Base-by-base conservation (phyloP, 2,113 vertebrate genomes). In the Neolamprologus devosi region DNA sequence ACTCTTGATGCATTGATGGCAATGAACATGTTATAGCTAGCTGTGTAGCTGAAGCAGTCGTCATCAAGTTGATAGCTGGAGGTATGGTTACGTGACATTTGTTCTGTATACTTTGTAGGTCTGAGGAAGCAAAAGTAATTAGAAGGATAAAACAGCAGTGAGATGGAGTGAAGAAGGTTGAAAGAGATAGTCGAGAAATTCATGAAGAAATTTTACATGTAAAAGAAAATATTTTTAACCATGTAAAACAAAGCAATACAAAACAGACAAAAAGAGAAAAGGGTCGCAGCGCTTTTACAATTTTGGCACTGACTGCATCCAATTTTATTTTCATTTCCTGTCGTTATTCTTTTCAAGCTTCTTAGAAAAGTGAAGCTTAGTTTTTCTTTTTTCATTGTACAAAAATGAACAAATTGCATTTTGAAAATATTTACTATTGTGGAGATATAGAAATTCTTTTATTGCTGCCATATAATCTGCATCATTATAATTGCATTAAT, bases 341-440 rank as follows among this genome's bases (percentile, higher is more conserved):
- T 16, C 1, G 0, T 5, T 58, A 9, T 28, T 58, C 55, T 28
- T 58, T 58, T 28, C 4, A 17, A 60, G 26, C 14, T 58, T 0
- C 5, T 58, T 30, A 58, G 14, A 60, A 60, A 30, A 60, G 0
- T 1, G 14, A 17, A 60, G 8, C 26, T 30, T 9, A 1, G 3
- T 58, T 58, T 58, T 58, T 5, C 4, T 16, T 58, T 28, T 28
- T 4, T 58, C 8, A 57, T 26, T 57, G 12, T 26, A 57, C 54
- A 57, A 16, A 60, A 60, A 26, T 60, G 2, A 17, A 60, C 1
- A 30, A 60, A 60, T 30, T 17, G 1, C 54, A 57, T 57, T 57
- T 5, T 57, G 2, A 60, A 60, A 60, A 60, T 17, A 60, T 30
- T 60, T 60, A 60, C 5, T 12, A 37, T 10, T 37, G 35, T 37